These are phyloP conservation scores for Eolophus roseicapilla DNA, from an alignment of 2,113 vertebrate genomes.

Conservation along the genomic window DNA sequence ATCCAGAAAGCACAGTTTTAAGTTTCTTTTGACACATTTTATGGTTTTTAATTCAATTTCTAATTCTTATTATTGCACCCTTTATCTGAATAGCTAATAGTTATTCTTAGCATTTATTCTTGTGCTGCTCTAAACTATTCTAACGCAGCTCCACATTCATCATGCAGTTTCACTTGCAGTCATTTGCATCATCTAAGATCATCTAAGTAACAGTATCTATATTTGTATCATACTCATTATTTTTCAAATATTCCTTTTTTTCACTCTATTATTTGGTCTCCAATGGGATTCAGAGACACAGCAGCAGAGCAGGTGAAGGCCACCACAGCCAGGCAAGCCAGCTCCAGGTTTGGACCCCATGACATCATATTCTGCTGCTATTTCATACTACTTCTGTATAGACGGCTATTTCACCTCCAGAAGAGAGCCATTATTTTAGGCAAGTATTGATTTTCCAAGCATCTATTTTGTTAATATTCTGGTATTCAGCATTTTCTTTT, in stretches of 20 bases:
- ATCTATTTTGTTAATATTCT: not conserved
- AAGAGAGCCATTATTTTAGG: not conserved
- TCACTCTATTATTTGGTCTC: not conserved
- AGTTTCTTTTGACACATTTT: not conserved
- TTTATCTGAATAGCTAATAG: not conserved
- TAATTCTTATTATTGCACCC: not conserved
- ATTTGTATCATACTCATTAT: not conserved
- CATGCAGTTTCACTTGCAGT: rapidly evolving
- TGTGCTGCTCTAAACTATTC: not conserved
- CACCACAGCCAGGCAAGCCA: not conserved
- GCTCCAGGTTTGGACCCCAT: not conserved
- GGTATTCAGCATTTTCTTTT: not conserved
- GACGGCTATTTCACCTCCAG: not conserved
- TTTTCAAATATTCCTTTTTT: not conserved
- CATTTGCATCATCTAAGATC: not conserved
- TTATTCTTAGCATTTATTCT: not conserved
- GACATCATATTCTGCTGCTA: not conserved
- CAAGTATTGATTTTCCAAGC: not conserved
- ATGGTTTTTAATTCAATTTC: not conserved
- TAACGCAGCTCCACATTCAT: not conserved
- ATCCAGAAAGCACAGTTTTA: not conserved
- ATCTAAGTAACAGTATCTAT: not conserved
- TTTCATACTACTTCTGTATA: not conserved
- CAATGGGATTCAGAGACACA: not conserved
- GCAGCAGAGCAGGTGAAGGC: not conserved